phyloP scores from a whole-genome alignment of 1,140 invertebrate species.

The Diorhabda sublineata region DNA sequence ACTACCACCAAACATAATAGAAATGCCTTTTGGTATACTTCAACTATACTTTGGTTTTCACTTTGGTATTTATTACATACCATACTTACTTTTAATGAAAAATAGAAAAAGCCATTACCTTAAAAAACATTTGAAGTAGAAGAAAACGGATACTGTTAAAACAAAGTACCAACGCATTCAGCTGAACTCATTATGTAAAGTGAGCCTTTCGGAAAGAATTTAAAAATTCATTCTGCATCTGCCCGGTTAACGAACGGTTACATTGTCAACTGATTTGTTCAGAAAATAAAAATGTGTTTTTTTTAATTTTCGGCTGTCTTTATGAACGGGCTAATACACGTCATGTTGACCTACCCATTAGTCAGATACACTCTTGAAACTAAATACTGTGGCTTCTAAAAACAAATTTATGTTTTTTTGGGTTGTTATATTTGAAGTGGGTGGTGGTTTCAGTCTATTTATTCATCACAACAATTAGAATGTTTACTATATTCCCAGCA shows the following conservation, averaged over 20 bases:
- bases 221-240: conserved; percentile 9
- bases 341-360: conserved; percentile 19
- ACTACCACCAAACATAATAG: too few relatives aligned
- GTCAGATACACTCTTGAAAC: conserved; percentile 17
- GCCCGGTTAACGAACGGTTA: conserved; percentile 10
- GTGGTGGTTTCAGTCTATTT: not conserved
- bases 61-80: not conserved
- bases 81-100: not conserved
- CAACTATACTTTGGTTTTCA: not conserved
- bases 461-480: not conserved
- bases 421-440: not conserved
- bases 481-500: too few relatives aligned
- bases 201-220: not conserved
- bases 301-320: conserved; percentile 15
- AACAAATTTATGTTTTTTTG: conserved; percentile 13
- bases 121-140: not conserved
- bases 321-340: not conserved
- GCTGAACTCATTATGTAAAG: conserved; percentile 8
- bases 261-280: conserved; percentile 21
- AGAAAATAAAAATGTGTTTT: conserved; percentile 21
- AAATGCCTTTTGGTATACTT: too few relatives aligned
- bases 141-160: not conserved
- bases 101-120: not conserved
- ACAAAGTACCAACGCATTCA: conserved; percentile 4
- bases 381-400: conserved; percentile 13